phyloP scores from a whole-genome alignment of 2,797 vertebrate genomes.

The Mycteria americana region DNA sequence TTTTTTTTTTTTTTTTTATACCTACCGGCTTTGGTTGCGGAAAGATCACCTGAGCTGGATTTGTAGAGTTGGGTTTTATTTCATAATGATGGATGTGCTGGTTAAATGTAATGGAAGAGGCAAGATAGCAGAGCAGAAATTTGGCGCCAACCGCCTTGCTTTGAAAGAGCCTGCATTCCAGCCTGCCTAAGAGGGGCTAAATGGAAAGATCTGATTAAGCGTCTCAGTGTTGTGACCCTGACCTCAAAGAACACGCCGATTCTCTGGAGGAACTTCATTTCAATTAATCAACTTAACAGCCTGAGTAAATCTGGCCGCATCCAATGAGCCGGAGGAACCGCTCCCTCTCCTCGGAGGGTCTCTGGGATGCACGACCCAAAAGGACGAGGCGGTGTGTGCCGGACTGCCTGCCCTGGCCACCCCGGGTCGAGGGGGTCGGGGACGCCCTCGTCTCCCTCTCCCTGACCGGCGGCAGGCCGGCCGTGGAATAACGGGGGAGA shows the following conservation, averaged over 20 bases:
- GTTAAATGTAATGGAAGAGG: neutral
- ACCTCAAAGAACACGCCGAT: slow-evolving; percentile 45
- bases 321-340: neutral
- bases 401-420: neutral
- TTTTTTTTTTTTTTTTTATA: neutral
- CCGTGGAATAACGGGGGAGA: neutral
- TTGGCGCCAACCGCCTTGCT: slow-evolving; percentile 30
- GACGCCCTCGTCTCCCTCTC: neutral
- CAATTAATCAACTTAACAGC: slow-evolving; percentile 70
- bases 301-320: slow-evolving; percentile 20
- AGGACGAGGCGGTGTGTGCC: neutral
- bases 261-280: slow-evolving; percentile 61
- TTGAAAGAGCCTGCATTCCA: slow-evolving; percentile 53
- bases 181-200: slow-evolving; percentile 70
- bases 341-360: neutral
- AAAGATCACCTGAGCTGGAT: neutral
- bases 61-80: neutral
- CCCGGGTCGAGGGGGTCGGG: neutral
- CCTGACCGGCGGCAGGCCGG: fast-evolving
- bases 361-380: neutral
- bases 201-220: slow-evolving; percentile 72
- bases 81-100: neutral
- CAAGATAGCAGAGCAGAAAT: slow-evolving; percentile 53
- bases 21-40: fast-evolving
- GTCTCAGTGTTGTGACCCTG: slow-evolving; percentile 76